These are phyloP conservation scores for Congeria kusceri DNA, from an alignment of 2,888 invertebrate genomes.

Conservation along the genomic window DNA sequence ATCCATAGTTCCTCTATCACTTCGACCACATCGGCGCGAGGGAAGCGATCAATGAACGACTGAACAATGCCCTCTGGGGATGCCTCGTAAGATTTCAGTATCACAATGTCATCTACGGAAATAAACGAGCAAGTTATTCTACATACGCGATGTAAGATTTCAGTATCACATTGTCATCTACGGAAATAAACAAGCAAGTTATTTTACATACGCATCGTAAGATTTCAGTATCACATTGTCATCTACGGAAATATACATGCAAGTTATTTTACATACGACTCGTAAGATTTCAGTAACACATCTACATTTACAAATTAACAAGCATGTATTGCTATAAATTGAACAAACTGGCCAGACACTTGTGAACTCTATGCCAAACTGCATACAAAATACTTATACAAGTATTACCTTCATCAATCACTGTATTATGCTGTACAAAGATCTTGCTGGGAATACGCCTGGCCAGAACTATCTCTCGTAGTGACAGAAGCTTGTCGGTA, in stretches of 20 bases:
- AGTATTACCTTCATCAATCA: conserved; percentile 86
- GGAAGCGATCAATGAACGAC: conserved; percentile 95
- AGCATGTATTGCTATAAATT: too few relatives aligned
- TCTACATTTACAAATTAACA: too few relatives aligned
- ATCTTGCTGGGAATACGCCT: conserved; percentile 96
- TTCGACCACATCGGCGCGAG: conserved; percentile 87
- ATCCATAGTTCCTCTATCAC: conserved; percentile 89
- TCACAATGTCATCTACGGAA: too few relatives aligned
- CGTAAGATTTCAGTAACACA: too few relatives aligned
- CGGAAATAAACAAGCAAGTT: too few relatives aligned
- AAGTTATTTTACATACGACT: too few relatives aligned
- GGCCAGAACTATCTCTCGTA: conserved; percentile 94
- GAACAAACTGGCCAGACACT: too few relatives aligned
- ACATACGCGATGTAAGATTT: too few relatives aligned
- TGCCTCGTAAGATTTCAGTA: conserved; percentile 88
- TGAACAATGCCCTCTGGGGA: conserved; percentile 92
- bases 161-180: too few relatives aligned
- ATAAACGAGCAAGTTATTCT: too few relatives aligned
- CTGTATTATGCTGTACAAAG: conserved; percentile 95
- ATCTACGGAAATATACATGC: conserved; percentile 40
- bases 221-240: conserved; percentile 89
- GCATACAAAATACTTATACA: neutral
- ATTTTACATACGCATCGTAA: too few relatives aligned
- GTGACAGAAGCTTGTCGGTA: conserved; percentile 92
- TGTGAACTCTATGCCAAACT: too few relatives aligned